phyloP scores from a whole-genome alignment of 2,113 vertebrate genomes.

The Otus sunia region DNA sequence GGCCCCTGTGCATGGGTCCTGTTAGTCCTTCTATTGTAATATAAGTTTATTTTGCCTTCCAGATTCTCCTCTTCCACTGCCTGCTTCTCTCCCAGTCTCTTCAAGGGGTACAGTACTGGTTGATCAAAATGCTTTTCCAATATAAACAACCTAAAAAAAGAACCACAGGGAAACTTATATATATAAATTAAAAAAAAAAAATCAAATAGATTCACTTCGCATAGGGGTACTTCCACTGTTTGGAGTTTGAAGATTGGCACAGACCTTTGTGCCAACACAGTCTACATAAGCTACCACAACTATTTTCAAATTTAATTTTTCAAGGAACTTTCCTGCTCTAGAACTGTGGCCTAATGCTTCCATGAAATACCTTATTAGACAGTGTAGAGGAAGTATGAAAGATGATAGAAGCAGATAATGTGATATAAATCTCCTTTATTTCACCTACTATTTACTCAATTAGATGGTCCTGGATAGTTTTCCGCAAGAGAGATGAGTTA shows the following conservation, averaged over 20 bases:
- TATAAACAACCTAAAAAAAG: not conserved
- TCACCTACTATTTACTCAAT: not conserved
- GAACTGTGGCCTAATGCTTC: not conserved
- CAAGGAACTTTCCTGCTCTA: not conserved
- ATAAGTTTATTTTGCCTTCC: not conserved
- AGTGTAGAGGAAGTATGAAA: not conserved
- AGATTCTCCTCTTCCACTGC: not conserved
- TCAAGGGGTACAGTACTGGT: not conserved
- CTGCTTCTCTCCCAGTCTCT: not conserved
- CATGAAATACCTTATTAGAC: not conserved
- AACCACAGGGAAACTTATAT: not conserved
- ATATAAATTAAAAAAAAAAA: too few species aligned
- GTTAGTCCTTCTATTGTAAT: not conserved
- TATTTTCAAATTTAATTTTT: not conserved
- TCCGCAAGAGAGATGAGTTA: not conserved
- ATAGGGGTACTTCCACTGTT: not conserved
- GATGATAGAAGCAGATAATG: not conserved
- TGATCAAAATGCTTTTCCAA: not conserved
- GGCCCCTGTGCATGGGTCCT: not conserved
- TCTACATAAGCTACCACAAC: not conserved
- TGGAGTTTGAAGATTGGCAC: not conserved
- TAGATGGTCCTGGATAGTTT: not conserved
- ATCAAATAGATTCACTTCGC: not conserved
- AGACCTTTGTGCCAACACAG: not conserved
- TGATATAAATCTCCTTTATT: not conserved